Conservation (phyloP, 1,140 invertebrate species). For the Nymphalis io region DNA sequence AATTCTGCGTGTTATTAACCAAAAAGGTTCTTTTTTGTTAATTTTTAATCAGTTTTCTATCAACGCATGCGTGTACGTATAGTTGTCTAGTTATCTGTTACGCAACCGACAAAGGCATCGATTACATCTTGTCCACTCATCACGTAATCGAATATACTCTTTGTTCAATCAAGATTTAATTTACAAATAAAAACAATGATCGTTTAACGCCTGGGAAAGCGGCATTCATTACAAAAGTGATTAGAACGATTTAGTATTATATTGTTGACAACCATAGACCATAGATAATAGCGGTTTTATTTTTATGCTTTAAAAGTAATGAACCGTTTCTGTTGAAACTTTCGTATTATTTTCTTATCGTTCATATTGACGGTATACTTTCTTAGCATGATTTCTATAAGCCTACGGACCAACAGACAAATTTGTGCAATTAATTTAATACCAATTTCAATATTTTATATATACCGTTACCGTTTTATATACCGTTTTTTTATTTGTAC, state of each 20-base stretch:
- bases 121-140: conserved; percentile 1
- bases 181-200: conserved; percentile 4
- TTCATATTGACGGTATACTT: background rate
- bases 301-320: background rate
- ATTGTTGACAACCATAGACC: background rate
- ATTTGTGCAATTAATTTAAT: too few species aligned
- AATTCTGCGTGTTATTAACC: conserved; percentile 19
- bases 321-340: background rate
- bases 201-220: background rate
- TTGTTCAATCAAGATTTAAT: conserved; percentile 17
- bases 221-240: background rate
- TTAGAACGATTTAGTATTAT: background rate
- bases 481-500: too few species aligned
- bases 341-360: background rate
- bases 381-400: too few species aligned
- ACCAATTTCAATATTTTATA: too few species aligned
- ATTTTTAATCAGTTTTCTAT: too few species aligned
- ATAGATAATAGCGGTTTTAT: background rate
- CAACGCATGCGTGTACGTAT: too few species aligned
- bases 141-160: conserved; percentile 15
- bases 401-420: too few species aligned
- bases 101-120: background rate
- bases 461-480: too few species aligned
- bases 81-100: background rate
- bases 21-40: too few species aligned